Base-by-base conservation (phyloP, 2,888 invertebrate species). In the Gerris lacustris region DNA sequence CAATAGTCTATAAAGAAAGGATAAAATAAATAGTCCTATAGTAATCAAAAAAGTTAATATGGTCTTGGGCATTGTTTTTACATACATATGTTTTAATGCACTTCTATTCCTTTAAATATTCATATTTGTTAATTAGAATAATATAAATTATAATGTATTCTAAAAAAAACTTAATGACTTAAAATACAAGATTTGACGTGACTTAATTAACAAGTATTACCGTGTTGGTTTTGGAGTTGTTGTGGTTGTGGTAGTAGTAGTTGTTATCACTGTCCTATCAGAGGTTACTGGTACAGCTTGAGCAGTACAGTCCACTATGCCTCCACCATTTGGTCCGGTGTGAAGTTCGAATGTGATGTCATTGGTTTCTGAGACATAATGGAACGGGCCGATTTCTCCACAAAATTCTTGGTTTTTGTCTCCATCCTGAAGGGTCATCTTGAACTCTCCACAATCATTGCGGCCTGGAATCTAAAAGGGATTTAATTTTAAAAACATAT, bases 301-400 rank as follows among this genome's bases (percentile, higher is more conserved):
- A 55, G 55, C 55, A 11, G 55, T 55, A 55, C 55, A 55, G 55
- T 55, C 55, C 55, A 55, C 55, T 55, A 55, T 55, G 55, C 55
- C 55, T 55, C 55, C 55, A 15, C 55, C 55, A 11, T 15, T 15
- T 55, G 55, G 55, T 55, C 55, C 55, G 9, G 55, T 55, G 11
- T 55, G 9, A 9, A 55, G 15, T 55, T 55, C 55, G 9, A 55
- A 11, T 9, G 1, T 55, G 55, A 55, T 9, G 9, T 55, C 55
- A 55, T 55, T 55, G 15, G 55, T 55, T 55, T 55, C 11, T 55
- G 55, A 55, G 55, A 55, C 11, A 55, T 11, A 11, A 55, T 9
- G 2, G 55, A 11, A 55, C 55, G 1, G 11, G 9, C 55, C 55
- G 55, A 55, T 55, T 11, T 55, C 55, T 11, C 55, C 55, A 55